Evolutionary conservation across 2,113 vertebrate species (phyloP).

Genomic region (Sus scrofa): DNA sequence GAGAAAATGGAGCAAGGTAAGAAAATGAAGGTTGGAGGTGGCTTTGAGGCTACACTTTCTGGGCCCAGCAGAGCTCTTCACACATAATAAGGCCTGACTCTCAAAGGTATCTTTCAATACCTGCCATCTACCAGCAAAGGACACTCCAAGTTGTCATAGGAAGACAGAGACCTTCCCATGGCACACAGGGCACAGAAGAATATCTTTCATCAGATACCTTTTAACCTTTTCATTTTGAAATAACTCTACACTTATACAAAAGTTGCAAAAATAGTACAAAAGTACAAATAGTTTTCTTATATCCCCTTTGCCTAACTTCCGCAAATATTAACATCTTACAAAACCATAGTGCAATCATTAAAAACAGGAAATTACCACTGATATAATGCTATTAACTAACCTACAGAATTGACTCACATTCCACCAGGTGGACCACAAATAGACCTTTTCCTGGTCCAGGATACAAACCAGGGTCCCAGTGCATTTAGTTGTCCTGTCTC

Average conservation of each 20-base stretch:
- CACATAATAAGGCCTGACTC: background rate
- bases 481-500: background rate
- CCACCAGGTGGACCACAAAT: background rate
- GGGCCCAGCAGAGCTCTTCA: background rate
- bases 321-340: background rate
- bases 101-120: background rate
- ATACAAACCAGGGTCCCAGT: background rate
- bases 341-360: background rate
- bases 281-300: background rate
- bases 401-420: background rate
- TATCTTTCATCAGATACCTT: background rate
- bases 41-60: background rate
- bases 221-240: slow-evolving; percentile 20
- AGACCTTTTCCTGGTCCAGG: background rate
- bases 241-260: background rate
- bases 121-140: background rate
- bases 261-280: slow-evolving; percentile 1
- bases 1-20: slow-evolving; percentile 80
- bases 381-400: background rate
- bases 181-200: background rate
- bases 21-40: background rate
- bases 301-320: background rate
- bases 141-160: background rate
- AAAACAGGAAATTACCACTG: background rate
- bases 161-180: background rate